Evolutionary conservation across 2,113 vertebrate genomes (phyloP).

Genomic region (Ivindomyrus marchei): DNA sequence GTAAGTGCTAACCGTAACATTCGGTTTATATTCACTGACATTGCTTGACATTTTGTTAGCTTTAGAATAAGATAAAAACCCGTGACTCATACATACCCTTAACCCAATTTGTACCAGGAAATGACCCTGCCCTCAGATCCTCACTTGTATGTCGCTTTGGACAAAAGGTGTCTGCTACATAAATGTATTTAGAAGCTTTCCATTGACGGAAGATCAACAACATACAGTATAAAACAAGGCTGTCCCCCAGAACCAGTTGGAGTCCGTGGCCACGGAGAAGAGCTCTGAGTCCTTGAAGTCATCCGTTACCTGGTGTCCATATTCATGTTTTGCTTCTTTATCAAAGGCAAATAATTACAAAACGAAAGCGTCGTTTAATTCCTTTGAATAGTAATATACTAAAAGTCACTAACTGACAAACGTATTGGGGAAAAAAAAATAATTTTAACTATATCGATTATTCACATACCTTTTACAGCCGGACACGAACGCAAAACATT

Average conservation of each 20-base stretch:
- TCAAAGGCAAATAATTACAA: background rate
- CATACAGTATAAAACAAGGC: background rate
- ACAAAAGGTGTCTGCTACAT: background rate
- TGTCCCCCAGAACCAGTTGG: background rate
- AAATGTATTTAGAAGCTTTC: background rate
- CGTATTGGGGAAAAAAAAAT: background rate
- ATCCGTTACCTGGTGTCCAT: background rate
- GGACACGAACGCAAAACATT: background rate
- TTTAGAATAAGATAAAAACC: background rate
- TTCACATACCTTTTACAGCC: background rate
- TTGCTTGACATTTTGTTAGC: background rate
- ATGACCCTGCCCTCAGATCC: background rate
- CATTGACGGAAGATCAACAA: background rate
- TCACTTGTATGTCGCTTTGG: background rate
- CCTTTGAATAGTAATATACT: background rate
- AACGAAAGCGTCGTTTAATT: background rate
- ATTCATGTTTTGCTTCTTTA: background rate
- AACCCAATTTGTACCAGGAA: background rate
- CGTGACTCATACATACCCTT: background rate
- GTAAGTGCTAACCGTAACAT: background rate
- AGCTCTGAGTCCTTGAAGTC: background rate
- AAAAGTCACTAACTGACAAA: background rate
- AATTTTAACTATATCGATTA: background rate
- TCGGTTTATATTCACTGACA: background rate
- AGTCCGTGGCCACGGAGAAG: background rate